Percentiles rank a stretch among this genome's conserved stretches.
These are phyloP conservation scores for Oxygymnocypris stewartii DNA, from an alignment of 2,113 vertebrate genomes.

Conservation along the genomic window DNA sequence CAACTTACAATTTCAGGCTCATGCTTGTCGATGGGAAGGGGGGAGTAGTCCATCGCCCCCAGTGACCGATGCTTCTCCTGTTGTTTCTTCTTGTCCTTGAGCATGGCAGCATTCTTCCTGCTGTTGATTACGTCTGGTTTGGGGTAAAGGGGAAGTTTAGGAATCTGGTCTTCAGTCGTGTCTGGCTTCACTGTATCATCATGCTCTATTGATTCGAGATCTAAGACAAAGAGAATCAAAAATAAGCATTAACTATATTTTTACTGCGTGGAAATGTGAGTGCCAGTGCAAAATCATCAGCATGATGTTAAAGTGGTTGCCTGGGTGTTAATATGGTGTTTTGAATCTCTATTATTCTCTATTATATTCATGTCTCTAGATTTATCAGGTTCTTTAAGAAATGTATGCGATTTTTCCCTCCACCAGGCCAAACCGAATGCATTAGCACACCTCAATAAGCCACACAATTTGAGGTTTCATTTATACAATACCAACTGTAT, in stretches of 20 bases:
- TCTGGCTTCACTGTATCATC: slow-evolving; percentile 86
- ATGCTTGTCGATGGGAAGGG: slow-evolving; percentile 88
- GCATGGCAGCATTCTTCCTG: slow-evolving; percentile 87
- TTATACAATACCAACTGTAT: not conserved
- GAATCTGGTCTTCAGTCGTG: slow-evolving; percentile 83
- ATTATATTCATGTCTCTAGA: not conserved
- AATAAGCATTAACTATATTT: slow-evolving; percentile 9
- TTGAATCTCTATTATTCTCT: not conserved
- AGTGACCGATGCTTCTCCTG: slow-evolving; percentile 81
- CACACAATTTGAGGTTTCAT: not conserved
- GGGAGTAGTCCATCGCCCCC: slow-evolving; percentile 83
- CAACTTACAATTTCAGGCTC: slow-evolving; percentile 91
- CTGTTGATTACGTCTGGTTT: slow-evolving; percentile 78
- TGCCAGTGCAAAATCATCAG: not conserved
- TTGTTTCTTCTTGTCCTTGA: slow-evolving; percentile 87
- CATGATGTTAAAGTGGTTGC: slow-evolving; percentile 20
- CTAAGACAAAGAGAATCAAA: slow-evolving; percentile 64
- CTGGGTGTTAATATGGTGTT: not conserved
- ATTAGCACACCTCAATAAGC: not conserved
- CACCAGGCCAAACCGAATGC: not conserved
- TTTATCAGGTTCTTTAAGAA: not conserved
- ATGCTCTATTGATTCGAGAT: slow-evolving; percentile 86
- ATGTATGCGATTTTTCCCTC: not conserved
- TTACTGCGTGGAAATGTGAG: not conserved
- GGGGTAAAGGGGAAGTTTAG: slow-evolving; percentile 78